Evolutionary conservation across 2,113 vertebrate genomes (phyloP), one percentile per base, ranked within the genome.

Genomic region (Sprattus sprattus): DNA sequence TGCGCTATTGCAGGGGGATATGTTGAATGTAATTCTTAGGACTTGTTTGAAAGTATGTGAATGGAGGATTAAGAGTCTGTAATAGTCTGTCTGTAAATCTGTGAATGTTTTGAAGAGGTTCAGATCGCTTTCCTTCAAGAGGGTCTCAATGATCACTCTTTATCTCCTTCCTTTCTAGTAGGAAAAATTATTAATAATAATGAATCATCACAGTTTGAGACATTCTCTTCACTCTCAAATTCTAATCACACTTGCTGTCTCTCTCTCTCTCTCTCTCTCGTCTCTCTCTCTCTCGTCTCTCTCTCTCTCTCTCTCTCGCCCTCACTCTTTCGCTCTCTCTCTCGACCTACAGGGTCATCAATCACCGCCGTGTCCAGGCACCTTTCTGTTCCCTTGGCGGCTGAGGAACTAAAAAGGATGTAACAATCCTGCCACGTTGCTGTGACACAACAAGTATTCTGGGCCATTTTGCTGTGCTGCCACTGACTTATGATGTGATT

Each of bases 401-500:
- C 39, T 32, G 9, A 11, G 22, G 71, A 78, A 32, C 28, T 78
- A 78, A 78, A 28, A 39, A 32, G 85, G 39, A 81, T 64, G 84
- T 86, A 86, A 85, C 81, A 86, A 86, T 67, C 20, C 3, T 28
- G 39, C 60, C 81, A 50, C 84, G 60, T 60, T 57, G 22, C 85
- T 39, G 44, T 60, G 64, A 78, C 85, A 71, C 84, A 57, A 82
- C 86, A 75, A 81, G 83, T 84, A 71, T 47, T 82, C 64, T 18
- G 8, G 80, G 50, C 83, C 45, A 39, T 39, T 54, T 7, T 5
- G 44, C 80, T 75, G 47, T 22, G 18, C 20, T 4, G 52, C 52
- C 54, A 20, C 18, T 60, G 20, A 60, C 20, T 6, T 20, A 28
- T 67, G 64, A 52, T 20, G 49, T 84, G 71, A 86, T 50, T 54